phyloP scores from a whole-genome alignment of 2,797 vertebrate genomes.

The Kryptolebias ocellatus region DNA sequence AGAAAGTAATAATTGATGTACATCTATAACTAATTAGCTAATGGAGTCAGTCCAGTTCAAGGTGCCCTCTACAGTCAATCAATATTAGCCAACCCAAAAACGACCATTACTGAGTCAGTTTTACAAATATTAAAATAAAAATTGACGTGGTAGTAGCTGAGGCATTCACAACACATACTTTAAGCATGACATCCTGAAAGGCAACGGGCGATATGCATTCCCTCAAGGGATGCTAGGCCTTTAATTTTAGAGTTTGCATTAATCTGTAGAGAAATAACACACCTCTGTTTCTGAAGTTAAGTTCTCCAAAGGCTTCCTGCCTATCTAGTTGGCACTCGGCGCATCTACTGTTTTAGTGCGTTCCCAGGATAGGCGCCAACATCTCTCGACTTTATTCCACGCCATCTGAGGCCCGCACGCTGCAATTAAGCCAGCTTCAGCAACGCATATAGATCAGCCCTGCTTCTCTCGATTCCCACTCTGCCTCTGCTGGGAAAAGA shows the following conservation, averaged over 20 bases:
- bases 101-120: too few relatives aligned
- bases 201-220: too few relatives aligned
- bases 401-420: slow-evolving; percentile 23
- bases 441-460: slow-evolving; percentile 61
- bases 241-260: neutral
- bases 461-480: slow-evolving; percentile 39
- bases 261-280: slow-evolving; percentile 26
- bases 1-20: too few relatives aligned
- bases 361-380: slow-evolving; percentile 22
- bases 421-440: slow-evolving; percentile 56
- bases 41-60: too few relatives aligned
- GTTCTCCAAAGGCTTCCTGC: slow-evolving; percentile 3
- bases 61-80: too few relatives aligned
- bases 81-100: too few relatives aligned
- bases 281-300: slow-evolving; percentile 18
- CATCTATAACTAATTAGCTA: too few relatives aligned
- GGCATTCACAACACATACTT: too few relatives aligned
- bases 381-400: slow-evolving; percentile 29
- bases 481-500: slow-evolving; percentile 21
- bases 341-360: slow-evolving; percentile 19
- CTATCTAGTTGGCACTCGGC: slow-evolving; percentile 17
- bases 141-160: too few relatives aligned
- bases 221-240: too few relatives aligned
- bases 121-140: too few relatives aligned
- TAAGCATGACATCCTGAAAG: too few relatives aligned